Evolutionary conservation across 2,797 vertebrate genomes (phyloP), one percentile per base, ranked within the genome.

Genomic region (Periparus ater): DNA sequence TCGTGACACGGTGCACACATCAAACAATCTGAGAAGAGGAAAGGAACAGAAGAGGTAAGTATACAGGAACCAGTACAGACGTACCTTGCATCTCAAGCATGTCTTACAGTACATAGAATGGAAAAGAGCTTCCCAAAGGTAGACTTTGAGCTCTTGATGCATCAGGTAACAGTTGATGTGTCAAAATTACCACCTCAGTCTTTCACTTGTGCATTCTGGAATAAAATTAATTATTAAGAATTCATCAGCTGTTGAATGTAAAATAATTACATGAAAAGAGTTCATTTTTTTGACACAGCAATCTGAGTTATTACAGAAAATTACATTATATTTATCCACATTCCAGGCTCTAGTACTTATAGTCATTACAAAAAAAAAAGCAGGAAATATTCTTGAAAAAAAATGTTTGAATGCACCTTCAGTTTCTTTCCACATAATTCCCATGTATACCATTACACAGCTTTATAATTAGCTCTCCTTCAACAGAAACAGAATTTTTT

Each of bases 1-100:
- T 96, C 99, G 98, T 95, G 99, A 99, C 77, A 99, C 99, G 6
- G 99, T 99, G 91, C 99, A 99, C 84, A 99, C 99, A 91, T 99
- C 99, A 91, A 99, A 99, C 96, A 99, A 97, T 95, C 99, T 99
- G 94, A 63, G 96, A 94, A 51, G 54, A 88, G 61, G 96, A 93
- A 96, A 96, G 82, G 95, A 93, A 94, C 94, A 85, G 60, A 85
- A 60, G 90, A 44, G 30, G 79, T 97, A 90, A 97, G 66, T 20
- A 91, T 29, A 65, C 26, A 58, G 38, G 60, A 95, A 81, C 38
- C 77, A 74, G 20, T 20, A 89, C 50, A 89, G 32, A 50, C 8
- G 10, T 27, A 88, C 47, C 27, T 34, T 65, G 27, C 40, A 85
- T 18, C 13, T 91, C 47, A 79, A 22, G 48, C 23, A 40, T 3